phyloP scores from a whole-genome alignment of 2,888 invertebrate genomes.

The Sipha maydis region DNA sequence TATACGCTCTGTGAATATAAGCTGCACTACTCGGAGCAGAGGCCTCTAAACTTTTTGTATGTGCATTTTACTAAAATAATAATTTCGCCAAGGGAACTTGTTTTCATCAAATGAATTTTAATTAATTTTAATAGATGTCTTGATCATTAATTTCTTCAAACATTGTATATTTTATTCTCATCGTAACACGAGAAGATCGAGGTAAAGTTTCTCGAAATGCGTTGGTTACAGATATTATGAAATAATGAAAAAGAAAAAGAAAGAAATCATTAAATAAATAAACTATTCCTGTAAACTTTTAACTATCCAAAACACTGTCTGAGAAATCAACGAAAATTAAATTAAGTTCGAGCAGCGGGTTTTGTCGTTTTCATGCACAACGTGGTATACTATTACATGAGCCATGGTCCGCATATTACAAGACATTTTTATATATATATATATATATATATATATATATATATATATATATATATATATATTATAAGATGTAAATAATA shows the following conservation, averaged over 20 bases:
- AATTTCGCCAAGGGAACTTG: not conserved
- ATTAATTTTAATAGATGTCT: constrained; percentile 17
- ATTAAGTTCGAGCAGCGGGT: not conserved
- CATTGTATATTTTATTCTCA: not conserved
- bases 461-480: not conserved
- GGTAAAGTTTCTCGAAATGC: not conserved
- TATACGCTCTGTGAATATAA: not conserved
- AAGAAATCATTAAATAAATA: not conserved
- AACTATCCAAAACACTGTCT: constrained; percentile 22
- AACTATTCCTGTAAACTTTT: not conserved
- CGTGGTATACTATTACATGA: not conserved
- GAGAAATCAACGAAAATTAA: constrained; percentile 2
- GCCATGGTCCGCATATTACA: not conserved
- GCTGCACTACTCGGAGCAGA: not conserved
- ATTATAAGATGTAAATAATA: not conserved
- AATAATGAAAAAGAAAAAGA: not conserved
- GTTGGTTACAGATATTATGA: constrained; percentile 16
- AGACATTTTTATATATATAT: not conserved
- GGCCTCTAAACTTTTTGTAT: not conserved
- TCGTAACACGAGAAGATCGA: not conserved
- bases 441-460: not conserved
- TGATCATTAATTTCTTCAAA: not conserved
- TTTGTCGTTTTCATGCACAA: not conserved
- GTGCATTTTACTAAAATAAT: not conserved
- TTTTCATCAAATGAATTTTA: constrained; percentile 21